phyloP scores from a whole-genome alignment of 2,113 vertebrate species.

The Chloroceryle aenea region DNA sequence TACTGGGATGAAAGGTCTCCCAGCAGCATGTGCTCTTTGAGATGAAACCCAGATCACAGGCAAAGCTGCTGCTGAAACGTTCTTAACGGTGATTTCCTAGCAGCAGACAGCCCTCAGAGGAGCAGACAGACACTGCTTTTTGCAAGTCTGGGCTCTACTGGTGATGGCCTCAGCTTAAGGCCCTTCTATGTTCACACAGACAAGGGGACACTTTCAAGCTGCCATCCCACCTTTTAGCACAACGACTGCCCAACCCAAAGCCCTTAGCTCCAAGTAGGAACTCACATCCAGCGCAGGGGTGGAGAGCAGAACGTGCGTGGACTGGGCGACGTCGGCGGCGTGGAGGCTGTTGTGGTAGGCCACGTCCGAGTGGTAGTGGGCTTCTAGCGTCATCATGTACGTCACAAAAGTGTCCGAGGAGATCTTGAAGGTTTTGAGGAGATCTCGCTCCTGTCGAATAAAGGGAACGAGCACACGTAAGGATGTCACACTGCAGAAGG shows the following conservation, averaged over 20 bases:
- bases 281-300: slow-evolving; percentile 95
- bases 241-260: neutral
- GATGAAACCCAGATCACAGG: neutral
- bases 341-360: slow-evolving; percentile 99
- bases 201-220: neutral
- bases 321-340: slow-evolving; percentile 96
- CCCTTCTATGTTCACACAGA: neutral
- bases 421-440: slow-evolving; percentile 96
- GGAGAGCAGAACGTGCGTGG: slow-evolving; percentile 94
- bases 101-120: fast-evolving
- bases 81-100: neutral
- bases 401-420: slow-evolving; percentile 94
- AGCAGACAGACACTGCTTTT: neutral
- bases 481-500: fast-evolving
- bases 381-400: slow-evolving; percentile 97
- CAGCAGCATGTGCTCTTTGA: neutral
- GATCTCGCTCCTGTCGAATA: slow-evolving; percentile 87
- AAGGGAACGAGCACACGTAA: neutral
- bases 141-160: neutral
- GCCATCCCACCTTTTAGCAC: neutral
- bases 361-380: slow-evolving; percentile 94
- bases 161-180: neutral
- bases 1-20: neutral
- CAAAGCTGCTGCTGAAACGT: neutral
- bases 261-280: neutral